These are phyloP conservation scores for Heliconius hewitsoni DNA, from an alignment of 1,140 invertebrate species.

Conservation along the genomic window DNA sequence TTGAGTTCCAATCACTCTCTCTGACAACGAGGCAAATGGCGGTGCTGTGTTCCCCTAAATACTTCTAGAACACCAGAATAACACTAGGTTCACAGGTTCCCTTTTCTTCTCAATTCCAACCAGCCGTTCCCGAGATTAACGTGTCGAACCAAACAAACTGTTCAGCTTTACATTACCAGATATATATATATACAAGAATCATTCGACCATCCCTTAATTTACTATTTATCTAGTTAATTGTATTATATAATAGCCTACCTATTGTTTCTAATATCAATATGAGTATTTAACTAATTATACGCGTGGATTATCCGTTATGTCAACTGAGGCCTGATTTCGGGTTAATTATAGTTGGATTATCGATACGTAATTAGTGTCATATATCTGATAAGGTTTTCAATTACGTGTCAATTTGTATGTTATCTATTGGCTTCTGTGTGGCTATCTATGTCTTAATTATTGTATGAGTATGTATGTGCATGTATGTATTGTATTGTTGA, in stretches of 20 bases:
- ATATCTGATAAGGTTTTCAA: constrained; percentile 32
- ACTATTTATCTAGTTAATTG: constrained; percentile 5
- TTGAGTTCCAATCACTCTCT: no score
- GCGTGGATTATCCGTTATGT: constrained; percentile 26
- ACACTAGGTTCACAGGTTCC: no score
- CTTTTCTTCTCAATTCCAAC: no score
- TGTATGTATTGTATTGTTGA: background rate
- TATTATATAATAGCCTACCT: background rate
- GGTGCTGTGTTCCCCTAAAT: no score
- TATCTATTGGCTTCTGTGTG: constrained; percentile 15
- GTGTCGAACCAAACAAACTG: no score
- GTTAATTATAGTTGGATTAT: constrained; percentile 32
- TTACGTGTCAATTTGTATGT: constrained; percentile 28
- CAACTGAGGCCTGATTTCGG: constrained; percentile 24
- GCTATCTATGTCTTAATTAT: constrained; percentile 7
- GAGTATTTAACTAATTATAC: constrained; percentile 19
- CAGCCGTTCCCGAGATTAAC: no score
- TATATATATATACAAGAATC: background rate
- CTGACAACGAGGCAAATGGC: no score
- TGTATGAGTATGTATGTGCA: background rate
- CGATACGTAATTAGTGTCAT: constrained; percentile 34
- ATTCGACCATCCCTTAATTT: background rate
- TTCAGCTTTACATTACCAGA: background rate
- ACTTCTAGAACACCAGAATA: no score
- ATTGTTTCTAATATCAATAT: constrained; percentile 16